These are phyloP conservation scores for Camelus bactrianus DNA, from an alignment of 2,113 vertebrate species.

Conservation along the genomic window DNA sequence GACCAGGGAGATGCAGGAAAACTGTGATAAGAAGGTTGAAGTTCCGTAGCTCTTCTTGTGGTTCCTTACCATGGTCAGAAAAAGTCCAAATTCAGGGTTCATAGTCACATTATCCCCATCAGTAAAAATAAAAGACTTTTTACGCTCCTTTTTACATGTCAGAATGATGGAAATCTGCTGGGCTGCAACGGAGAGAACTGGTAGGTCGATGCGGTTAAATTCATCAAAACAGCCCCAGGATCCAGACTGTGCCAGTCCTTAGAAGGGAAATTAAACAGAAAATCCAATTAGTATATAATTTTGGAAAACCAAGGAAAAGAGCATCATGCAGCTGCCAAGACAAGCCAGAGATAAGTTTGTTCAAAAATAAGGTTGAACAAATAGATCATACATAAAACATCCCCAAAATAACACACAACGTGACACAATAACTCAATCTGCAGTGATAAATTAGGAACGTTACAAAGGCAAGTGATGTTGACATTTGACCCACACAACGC, in stretches of 20 bases:
- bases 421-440: not conserved
- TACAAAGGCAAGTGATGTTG: not conserved
- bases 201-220: slow-evolving; percentile 97
- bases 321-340: slow-evolving; percentile 53
- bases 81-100: slow-evolving; percentile 98
- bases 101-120: slow-evolving; percentile 96
- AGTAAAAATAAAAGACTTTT: slow-evolving; percentile 95
- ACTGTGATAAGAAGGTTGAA: not conserved
- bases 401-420: not conserved
- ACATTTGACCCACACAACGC: not conserved
- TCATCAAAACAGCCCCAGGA: slow-evolving; percentile 99
- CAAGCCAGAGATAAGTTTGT: slow-evolving; percentile 5
- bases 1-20: not conserved
- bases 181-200: slow-evolving; percentile 97
- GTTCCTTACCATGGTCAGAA: slow-evolving; percentile 96
- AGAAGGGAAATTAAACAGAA: slow-evolving; percentile 73
- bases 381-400: not conserved
- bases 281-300: slow-evolving; percentile 63
- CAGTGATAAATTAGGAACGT: not conserved
- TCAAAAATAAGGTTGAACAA: slow-evolving; percentile 56
- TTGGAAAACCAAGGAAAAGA: slow-evolving; percentile 30
- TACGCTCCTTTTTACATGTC: slow-evolving; percentile 95
- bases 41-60: not conserved
- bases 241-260: slow-evolving; percentile 98
- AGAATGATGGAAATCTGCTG: slow-evolving; percentile 97